Evolutionary conservation across 2,888 invertebrate genomes (phyloP), one percentile per base, ranked within the genome.

Genomic region (Coelogynopora nodosa): DNA sequence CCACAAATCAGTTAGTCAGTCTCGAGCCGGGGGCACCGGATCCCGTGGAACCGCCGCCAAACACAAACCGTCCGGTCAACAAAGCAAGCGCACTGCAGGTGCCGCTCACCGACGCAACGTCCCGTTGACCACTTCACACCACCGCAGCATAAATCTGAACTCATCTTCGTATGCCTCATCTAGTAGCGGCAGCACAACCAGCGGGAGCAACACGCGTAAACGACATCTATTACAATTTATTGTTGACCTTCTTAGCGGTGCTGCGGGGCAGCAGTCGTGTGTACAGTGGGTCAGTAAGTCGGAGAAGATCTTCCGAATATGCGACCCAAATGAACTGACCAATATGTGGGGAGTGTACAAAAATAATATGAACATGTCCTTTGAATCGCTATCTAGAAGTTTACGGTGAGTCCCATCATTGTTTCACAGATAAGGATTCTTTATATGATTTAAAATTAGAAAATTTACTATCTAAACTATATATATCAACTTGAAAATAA

Each of bases 201-300:
- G 23, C 5, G 74, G 74, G 23, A 74, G 23, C 23, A 74, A 74
- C 23, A 23, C 74, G 0, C 85, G 85, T 0, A 82, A 31, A 81
- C 2, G 85, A 10, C 87, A 86, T 86, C 67, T 86, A 29, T 30
- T 86, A n/a, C 87, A 86, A 13, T 86, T 86, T 74, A 86, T 86
- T 86, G 29, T 86, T 5, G 86, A 86, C 23, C 67, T 86, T 27
- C 83, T 86, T 2, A 86, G 84, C 30, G 31, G 31, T 1, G 5
- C 82, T 0, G 29, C 27, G 29, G 67, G 67, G 1, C 30, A 27
- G 28, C 86, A 86, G 18, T 49, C 30, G 13, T 86, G 83, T 31
- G 49, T 86, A 2, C 30, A 67, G n/a, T 86, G 82, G 87, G 74
- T 86, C 1, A 67, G 85, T 67, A 49, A 74, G 67, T 27, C 49